Base-by-base conservation (phyloP, 2,888 invertebrate genomes). In the Chesias legatella region DNA sequence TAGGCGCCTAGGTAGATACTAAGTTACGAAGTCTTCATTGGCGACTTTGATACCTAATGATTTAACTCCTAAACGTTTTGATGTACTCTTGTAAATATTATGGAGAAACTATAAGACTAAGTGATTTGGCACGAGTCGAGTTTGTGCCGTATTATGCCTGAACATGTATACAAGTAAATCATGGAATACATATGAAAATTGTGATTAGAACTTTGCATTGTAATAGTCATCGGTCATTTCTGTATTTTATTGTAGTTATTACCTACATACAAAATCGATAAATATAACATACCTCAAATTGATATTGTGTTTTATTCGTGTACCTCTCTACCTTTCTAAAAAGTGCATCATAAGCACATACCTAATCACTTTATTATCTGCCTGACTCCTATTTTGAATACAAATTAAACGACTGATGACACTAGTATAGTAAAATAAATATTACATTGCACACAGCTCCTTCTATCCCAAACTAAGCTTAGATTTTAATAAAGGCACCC, bases 261-360 rank as follows among this genome's bases (percentile, higher is more conserved):
- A 82, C 73, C 82, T 83, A 84, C 86, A 85, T 86, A 86, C 83
- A 84, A 86, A 85, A 79, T 88, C 77, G 83, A 86, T 86, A 85
- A 83, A 85, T 86, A 85, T 81, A 85, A 86, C 82, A 82, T 86
- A 88, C 88, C 84, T 85, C 84, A 80, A 85, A 81, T 70, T 74
- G 67, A 67, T 55, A 47, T 33, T 55, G 58, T 60, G 69, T 75
- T 75, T 81, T 58, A 61, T 63, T 66, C 53, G 25, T 5, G 13
- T 17, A 17, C 3, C 3, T 17, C 2, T 17, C n/a, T n/a, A n/a
- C n/a, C n/a, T 26, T 27, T 6, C 32, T 10, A 10, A 7, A 9
- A 9, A 25, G 25, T 9, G 10, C 10, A 10, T n/a, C n/a, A n/a
- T n/a, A n/a, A n/a, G n/a, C n/a, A n/a, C n/a, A n/a, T n/a, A n/a